Base-by-base conservation (phyloP, 1,140 invertebrate genomes). In the Riptortus pedestris region DNA sequence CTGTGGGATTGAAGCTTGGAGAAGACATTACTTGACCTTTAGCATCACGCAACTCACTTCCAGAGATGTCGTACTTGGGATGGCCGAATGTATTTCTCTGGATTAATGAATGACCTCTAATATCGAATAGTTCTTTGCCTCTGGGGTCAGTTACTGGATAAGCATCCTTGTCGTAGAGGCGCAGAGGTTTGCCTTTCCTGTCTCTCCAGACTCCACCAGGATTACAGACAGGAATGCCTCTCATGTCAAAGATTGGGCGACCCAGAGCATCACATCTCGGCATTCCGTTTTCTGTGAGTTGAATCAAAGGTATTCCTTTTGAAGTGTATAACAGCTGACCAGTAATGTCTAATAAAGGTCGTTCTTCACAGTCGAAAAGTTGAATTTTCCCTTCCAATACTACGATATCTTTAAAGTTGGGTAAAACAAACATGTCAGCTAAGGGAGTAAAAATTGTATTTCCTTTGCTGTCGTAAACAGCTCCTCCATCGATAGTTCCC, bases 61-160 rank as follows among this genome's bases (percentile, higher is more conserved):
- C 51, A 14, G 20, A 5, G 4, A 24, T 22, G 22, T 55, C 51
- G 24, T 55, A 55, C 2, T 24, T 22, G 5, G 51, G 51, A 26
- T 55, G 51, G 14, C 51, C 51, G 22, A 55, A 55, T 26, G 20
- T 14, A 2, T 12, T 24, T 4, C 51, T 26, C 18, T 31, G n/a
- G 0, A 59, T 18, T 22, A 59, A 24, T 9, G 57, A 16, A 18
- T 16, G 4, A 2, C 33, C 33, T 1, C 20, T 12, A 29, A 38
- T 24, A n/a, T 59, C 57, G 11, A 59, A 33, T 18, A 59, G 57
- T 24, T 29, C 28, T 9, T 33, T 59, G 9, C 57, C 57, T 31
- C 57, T 29, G 4, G 57, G 16, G 28, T 59, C 57, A 2, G 57
- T 59, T 18, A 59, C 26, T 12, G 57, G 57, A 4, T 22, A 33